These are phyloP conservation scores for Mactromeris polynyma DNA, from an alignment of 2,888 invertebrate species.

Conservation along the genomic window DNA sequence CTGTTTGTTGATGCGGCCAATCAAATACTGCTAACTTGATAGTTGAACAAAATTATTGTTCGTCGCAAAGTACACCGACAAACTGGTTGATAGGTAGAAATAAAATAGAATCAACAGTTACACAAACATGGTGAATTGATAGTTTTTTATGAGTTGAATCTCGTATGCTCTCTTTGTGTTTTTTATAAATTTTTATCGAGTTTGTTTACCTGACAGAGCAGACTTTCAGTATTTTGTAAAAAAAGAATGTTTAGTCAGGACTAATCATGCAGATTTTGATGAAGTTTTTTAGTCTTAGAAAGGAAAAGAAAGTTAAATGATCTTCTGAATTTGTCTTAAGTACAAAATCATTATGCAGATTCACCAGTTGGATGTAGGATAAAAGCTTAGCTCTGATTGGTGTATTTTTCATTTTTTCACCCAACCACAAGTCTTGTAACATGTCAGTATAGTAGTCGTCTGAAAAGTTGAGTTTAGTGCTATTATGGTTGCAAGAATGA, in stretches of 20 bases:
- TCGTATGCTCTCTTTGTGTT: not conserved
- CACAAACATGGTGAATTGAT: not conserved
- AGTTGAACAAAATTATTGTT: not conserved
- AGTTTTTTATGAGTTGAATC: not conserved
- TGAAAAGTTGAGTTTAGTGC: not conserved
- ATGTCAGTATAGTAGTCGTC: conserved; percentile 19
- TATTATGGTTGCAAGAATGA: not conserved
- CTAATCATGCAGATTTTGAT: not conserved
- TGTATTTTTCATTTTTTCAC: conserved; percentile 40
- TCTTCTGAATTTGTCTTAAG: not conserved
- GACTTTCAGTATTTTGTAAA: conserved; percentile 20
- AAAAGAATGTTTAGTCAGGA: not conserved
- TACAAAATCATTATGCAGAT: not conserved
- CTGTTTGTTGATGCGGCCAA: not conserved
- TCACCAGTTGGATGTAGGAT: conserved; percentile 48
- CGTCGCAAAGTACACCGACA: not conserved
- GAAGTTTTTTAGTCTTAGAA: not conserved
- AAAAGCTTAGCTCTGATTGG: conserved; percentile 52
- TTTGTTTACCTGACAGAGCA: conserved; percentile 26
- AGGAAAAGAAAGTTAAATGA: too few relatives aligned
- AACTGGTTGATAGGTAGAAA: not conserved
- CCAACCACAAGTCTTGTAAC: conserved; percentile 43
- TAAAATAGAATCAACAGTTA: not conserved
- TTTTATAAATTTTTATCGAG: not conserved
- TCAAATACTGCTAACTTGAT: not conserved